Percentiles rank a stretch among this genome's conserved stretches.
Evolutionary conservation across 2,888 invertebrate genomes (phyloP).

Genomic region (Stenolophus ochropezus): DNA sequence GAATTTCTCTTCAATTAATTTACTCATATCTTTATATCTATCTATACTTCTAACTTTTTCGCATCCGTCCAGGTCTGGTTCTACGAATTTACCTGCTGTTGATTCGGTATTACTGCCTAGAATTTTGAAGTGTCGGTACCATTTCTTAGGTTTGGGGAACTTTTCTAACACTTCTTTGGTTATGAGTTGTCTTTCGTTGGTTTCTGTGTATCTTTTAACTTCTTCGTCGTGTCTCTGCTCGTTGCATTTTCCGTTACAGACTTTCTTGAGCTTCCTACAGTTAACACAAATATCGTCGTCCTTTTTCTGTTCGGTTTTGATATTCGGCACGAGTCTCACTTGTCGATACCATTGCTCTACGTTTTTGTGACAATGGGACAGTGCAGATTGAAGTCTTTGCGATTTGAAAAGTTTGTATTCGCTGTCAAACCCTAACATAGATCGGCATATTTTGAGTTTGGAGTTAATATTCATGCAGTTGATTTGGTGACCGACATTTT

Average conservation of each 20-base stretch:
- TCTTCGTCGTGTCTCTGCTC: conserved; percentile 57
- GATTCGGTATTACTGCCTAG: conserved; percentile 70
- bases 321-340: conserved; percentile 71
- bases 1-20: conserved; percentile 81
- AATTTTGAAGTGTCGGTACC: conserved; percentile 79
- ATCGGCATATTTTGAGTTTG: conserved; percentile 77
- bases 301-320: conserved; percentile 62
- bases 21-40: conserved; percentile 83
- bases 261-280: conserved; percentile 62
- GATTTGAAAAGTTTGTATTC: conserved; percentile 80
- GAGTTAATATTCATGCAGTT: conserved; percentile 75
- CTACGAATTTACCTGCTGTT: conserved; percentile 63
- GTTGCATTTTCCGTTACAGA: conserved; percentile 62
- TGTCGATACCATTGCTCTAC: conserved; percentile 80
- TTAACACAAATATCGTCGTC: conserved; percentile 59
- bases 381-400: conserved; percentile 79
- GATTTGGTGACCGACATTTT: conserved; percentile 74
- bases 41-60: conserved; percentile 83
- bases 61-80: conserved; percentile 76
- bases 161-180: conserved; percentile 69
- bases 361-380: conserved; percentile 80
- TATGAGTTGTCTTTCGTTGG: conserved; percentile 67
- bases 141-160: conserved; percentile 78
- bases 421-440: conserved; percentile 78
- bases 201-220: conserved; percentile 56